A percentile compares a stretch with the other conserved stretches of the same genome.
Conservation (phyloP, 2,888 invertebrate genomes). For the Prosapia bicincta region DNA sequence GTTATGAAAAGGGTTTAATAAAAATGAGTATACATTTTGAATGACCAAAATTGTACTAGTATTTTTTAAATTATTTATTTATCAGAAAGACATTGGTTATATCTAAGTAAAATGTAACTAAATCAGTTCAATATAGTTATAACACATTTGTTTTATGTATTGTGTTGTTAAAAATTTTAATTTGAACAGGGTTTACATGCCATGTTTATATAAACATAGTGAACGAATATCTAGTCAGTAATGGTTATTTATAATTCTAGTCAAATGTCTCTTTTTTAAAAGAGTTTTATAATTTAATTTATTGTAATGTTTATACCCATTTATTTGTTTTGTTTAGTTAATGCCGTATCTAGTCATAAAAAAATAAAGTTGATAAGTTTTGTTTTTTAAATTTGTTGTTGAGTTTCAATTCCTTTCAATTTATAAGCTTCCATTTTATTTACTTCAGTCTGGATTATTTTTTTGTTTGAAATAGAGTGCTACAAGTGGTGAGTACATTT, state of each 20-base stretch:
- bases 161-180: background rate
- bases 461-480: no score
- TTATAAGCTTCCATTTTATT: no score
- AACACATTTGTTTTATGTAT: background rate
- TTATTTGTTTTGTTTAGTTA: background rate
- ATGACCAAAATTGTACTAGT: no score
- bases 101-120: background rate
- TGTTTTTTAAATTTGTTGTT: background rate
- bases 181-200: background rate
- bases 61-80: background rate
- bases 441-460: no score
- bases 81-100: background rate
- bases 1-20: background rate
- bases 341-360: conserved; percentile 2
- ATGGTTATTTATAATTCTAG: background rate
- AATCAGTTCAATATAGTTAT: background rate
- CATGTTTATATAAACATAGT: background rate
- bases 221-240: background rate
- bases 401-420: no score
- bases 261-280: background rate
- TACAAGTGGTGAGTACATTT: no score
- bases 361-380: background rate
- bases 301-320: background rate
- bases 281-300: background rate
- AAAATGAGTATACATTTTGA: background rate